A percentile compares a stretch with the other conserved stretches of the same genome.
phyloP scores from a whole-genome alignment of 37 sponge, comb jelly and placozoan species.

The Axinella damicornis region DNA sequence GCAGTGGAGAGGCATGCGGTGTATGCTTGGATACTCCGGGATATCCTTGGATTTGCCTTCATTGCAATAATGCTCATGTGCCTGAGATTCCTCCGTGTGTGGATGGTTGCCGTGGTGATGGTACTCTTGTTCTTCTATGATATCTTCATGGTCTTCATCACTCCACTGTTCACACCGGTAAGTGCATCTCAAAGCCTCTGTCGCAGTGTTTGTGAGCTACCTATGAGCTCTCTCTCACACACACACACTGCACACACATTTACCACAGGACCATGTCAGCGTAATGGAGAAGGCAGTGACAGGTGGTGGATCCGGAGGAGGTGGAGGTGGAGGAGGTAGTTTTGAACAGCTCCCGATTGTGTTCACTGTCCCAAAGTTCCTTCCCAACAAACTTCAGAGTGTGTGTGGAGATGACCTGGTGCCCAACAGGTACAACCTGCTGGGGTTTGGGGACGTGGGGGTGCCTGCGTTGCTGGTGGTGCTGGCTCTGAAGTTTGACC shows the following conservation, averaged over 20 bases:
- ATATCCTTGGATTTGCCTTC: slow-evolving; percentile 67
- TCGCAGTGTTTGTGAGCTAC: no score
- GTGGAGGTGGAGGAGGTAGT: slow-evolving; percentile 70
- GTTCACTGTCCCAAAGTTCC: slow-evolving; percentile 53
- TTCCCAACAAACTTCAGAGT: slow-evolving; percentile 17
- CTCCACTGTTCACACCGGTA: slow-evolving; percentile 81
- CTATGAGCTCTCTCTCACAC: not conserved
- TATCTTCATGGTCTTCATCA: slow-evolving; percentile 93
- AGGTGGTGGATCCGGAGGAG: slow-evolving; percentile 64
- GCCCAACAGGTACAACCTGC: not conserved
- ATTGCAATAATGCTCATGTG: slow-evolving; percentile 14
- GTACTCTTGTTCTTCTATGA: slow-evolving; percentile 85
- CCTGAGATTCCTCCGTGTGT: slow-evolving; percentile 25
- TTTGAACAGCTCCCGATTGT: slow-evolving; percentile 33
- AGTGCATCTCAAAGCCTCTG: not conserved
- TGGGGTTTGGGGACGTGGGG: slow-evolving; percentile 86
- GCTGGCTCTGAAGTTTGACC: slow-evolving; percentile 62
- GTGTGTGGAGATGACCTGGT: slow-evolving; percentile 10
- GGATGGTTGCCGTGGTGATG: slow-evolving; percentile 77
- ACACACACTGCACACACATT: no score
- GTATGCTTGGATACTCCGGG: slow-evolving; percentile 71
- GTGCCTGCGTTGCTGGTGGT: slow-evolving; percentile 73
- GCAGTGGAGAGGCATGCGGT: slow-evolving; percentile 53
- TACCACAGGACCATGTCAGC: slow-evolving; percentile 78
- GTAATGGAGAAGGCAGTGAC: slow-evolving; percentile 88